A percentile compares a stretch with the other conserved stretches of the same genome.
These are phyloP conservation scores for Notarius lentiginosus DNA, from an alignment of 2,113 vertebrate species.

Conservation along the genomic window DNA sequence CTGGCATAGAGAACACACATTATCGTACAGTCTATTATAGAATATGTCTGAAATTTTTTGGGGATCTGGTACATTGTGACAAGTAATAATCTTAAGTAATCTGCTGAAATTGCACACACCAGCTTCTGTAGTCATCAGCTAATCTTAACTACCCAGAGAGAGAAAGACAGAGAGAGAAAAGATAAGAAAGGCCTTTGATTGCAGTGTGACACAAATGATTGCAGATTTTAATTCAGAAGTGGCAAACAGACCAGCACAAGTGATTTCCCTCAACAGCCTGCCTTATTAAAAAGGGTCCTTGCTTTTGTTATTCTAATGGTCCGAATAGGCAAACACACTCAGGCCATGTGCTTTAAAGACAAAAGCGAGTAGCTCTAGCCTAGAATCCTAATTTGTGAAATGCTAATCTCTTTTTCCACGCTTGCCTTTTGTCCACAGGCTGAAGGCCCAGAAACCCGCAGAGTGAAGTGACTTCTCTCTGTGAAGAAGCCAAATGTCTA, in stretches of 20 bases:
- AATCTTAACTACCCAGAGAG: conserved; percentile 3
- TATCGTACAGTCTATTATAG: background rate
- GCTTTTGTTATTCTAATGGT: conserved; percentile 73
- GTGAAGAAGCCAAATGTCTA: conserved; percentile 60
- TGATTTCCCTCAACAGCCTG: conserved; percentile 38
- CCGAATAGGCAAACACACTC: conserved; percentile 72
- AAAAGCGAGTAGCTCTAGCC: conserved; percentile 53
- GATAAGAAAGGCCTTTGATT: conserved; percentile 22
- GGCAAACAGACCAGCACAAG: conserved; percentile 43
- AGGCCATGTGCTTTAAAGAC: conserved; percentile 64
- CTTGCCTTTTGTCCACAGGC: conserved; percentile 63
- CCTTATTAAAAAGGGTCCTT: conserved; percentile 42
- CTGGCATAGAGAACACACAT: background rate
- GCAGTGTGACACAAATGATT: conserved; percentile 16
- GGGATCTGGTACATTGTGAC: background rate
- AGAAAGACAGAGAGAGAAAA: background rate
- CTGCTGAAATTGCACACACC: background rate
- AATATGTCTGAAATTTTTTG: background rate
- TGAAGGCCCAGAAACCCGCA: conserved; percentile 50
- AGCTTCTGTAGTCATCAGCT: background rate
- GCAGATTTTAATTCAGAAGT: conserved; percentile 58
- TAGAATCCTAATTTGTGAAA: conserved; percentile 70
- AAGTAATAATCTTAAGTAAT: background rate
- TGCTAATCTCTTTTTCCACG: conserved; percentile 70
- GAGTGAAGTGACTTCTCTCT: conserved; percentile 63